Evolutionary conservation across 2,888 invertebrate genomes (phyloP), one percentile per base, ranked within the genome.

Genomic region (Lordiphosa andalusiaca): DNA sequence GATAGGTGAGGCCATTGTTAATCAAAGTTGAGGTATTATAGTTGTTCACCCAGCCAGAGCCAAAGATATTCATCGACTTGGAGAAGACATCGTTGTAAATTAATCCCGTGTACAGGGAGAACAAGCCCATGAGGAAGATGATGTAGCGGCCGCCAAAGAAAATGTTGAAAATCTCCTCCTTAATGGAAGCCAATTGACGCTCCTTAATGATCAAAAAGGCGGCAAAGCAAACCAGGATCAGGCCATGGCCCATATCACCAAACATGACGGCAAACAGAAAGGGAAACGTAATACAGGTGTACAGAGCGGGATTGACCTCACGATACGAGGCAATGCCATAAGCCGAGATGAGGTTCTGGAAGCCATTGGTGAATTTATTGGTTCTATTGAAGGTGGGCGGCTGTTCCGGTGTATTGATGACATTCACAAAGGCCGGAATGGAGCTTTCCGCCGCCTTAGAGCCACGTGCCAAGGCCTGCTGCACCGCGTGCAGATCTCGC

Each of bases 81-180:
- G 98, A 97, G 19, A 98, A 99, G 37, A 96, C 91, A 89, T 99
- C 99, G 90, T 99, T 99, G 91, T 99, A 99, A 67, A 99, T 94
- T n/a, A 98, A 88, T 0, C 99, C 99, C 3, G 99, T 98, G 91
- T 99, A 99, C 90, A 98, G 94, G 0, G 98, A 98, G 91, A 99
- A 99, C 9, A 96, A 62, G 0, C 98, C 98, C 99, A 99, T 99
- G 41, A 99, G 91, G 6, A 98, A 91, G 52, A 99, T 95, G 66
- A 99, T 97, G 91, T 99, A 99, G 48, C 99, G 95, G 2, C 99
- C 99, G 67, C 96, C 96, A 90, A 98, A 98, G 92, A 99, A 98
- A 73, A 98, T 98, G 87, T 93, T 96, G 94, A 97, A 98, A 69
- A 99, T 98, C 94, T 97, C 96, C 87, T 92, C 94, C 83, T 90